Evolutionary conservation across 92 coral and sea anemone genomes (phyloP), one percentile per base, ranked within the genome.

Genomic region (Bergia puertoricense): DNA sequence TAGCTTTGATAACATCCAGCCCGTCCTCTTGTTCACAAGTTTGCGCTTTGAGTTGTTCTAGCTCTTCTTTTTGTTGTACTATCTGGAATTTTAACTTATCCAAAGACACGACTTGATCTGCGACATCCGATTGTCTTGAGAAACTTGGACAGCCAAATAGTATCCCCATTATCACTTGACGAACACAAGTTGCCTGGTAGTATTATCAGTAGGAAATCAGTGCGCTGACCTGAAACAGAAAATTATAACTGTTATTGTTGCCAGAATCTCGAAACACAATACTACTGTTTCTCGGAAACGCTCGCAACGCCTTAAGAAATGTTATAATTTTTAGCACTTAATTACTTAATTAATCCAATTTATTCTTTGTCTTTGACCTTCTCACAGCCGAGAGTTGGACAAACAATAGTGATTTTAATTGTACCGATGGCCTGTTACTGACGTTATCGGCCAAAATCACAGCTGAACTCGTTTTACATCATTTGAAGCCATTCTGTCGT

Each of bases 21-120:
- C 45, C 78, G 15, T 38, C 66, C 11, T 48, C 38, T 16, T 73
- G 79, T 8, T 84, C 87, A 2, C 2, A 4, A 8, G 77, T 50
- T 71, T 84, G 78, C 15, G 56, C 57, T 72, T 84, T 84, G 16
- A 84, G 77, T 84, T 73, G 69, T 46, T 84, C 87, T 11, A 84
- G 77, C 44, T 84, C 87, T 84, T 84, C 79, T 30, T 84, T 48
- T 69, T 84, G 87, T 71, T 73, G 69, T 68, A 30, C 36, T 51
- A 84, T 69, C 36, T 38, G 59, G 44, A 6, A 5, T 71, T 71
- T 50, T 36, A 80, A 56, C 3, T 37, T 56, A 38, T 80, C 73
- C 72, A 57, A 39, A 80, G 16, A 80, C 42, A 54, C 30, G 68
- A 1, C 37, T 15, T 72, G 20, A 30, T 36, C 9, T 2, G n/a